Percentiles rank a stretch among this genome's conserved stretches.
phyloP scores from a whole-genome alignment of 2,888 invertebrate species.

The Drosophila ustulata region DNA sequence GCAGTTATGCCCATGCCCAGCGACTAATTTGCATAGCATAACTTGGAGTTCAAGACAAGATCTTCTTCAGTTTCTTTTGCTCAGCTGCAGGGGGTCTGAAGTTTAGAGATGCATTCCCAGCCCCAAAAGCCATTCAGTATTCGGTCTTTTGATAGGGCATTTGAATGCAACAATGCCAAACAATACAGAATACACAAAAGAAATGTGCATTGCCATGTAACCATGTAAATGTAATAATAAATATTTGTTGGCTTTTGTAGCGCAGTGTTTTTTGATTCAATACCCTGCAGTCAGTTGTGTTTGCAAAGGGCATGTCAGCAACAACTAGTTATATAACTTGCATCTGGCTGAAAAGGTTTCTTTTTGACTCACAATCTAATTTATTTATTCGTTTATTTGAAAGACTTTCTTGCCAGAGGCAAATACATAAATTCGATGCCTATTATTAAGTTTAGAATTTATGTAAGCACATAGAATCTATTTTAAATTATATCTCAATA shows the following conservation, averaged over 20 bases:
- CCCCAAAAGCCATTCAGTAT: constrained; percentile 10
- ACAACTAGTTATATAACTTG: background rate
- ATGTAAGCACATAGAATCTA: background rate
- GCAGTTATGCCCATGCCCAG: constrained; percentile 20
- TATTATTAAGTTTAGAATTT: background rate
- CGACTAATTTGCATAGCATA: constrained; percentile 39
- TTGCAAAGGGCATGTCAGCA: background rate
- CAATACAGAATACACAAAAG: constrained; percentile 25
- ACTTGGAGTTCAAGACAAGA: background rate
- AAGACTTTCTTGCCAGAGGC: background rate
- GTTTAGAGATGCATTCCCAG: background rate
- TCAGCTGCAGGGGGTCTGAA: constrained; percentile 25
- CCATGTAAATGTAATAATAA: constrained; percentile 73
- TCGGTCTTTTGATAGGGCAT: constrained; percentile 38
- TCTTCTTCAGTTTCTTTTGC: background rate
- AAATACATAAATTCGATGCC: background rate
- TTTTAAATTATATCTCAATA: no score
- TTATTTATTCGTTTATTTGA: background rate
- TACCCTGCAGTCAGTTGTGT: constrained; percentile 16
- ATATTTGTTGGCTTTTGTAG: constrained; percentile 76
- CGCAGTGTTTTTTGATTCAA: constrained; percentile 20
- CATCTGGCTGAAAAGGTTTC: background rate
- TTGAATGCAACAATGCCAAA: constrained; percentile 35
- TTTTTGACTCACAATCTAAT: background rate
- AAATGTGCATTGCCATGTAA: constrained; percentile 58